Base-by-base conservation (phyloP, 1,140 invertebrate species). In the Nephila pilipes region DNA sequence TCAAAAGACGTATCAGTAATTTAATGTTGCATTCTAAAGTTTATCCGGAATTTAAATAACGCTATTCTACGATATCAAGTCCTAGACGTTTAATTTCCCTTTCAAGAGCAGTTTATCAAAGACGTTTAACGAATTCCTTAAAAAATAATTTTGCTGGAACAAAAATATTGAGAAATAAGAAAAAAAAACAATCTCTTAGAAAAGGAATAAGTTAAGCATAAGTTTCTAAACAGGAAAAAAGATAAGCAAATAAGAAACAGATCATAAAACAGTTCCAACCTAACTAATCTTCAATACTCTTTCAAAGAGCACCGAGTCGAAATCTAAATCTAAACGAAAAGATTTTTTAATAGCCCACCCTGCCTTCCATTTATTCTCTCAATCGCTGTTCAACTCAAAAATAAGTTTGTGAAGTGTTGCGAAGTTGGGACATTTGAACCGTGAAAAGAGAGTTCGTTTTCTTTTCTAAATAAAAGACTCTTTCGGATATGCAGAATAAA, bases 401-500 rank as follows among this genome's bases (percentile, higher is more conserved):
- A 75, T 18, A 32, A 36, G 32, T 32, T 75, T 75, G 18, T 18
- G 14, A 36, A 75, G 69, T 36, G 12, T 75, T 75, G 5, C 18
- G 29, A 36, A 75, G 69, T 36, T 75, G 69, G 18, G 14, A 36
- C 32, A 75, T 75, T 36, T 75, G 69, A 75, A 75, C 69, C 69
- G 29, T 75, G 69, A 75, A 75, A 46, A 36, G 18, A 75, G 69
- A 36, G 32, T 75, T 2, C 16, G 16, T 20, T 75, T 36, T 36
- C 14, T 36, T 75, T 75, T 75, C 16, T 36, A 20, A 75, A 75
- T 75, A 75, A 32, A 32, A 75, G 69, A 32, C 29, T 32, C 29
- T 75, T 75, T 75, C 16, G 32, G 32, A 32, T 36, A 75, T 75
- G 69, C 32, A 75, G 32, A 32, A 75, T 75, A 75, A 75, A 75